These are phyloP conservation scores for Euwallacea similis DNA, from an alignment of 1,140 invertebrate genomes.

Conservation along the genomic window DNA sequence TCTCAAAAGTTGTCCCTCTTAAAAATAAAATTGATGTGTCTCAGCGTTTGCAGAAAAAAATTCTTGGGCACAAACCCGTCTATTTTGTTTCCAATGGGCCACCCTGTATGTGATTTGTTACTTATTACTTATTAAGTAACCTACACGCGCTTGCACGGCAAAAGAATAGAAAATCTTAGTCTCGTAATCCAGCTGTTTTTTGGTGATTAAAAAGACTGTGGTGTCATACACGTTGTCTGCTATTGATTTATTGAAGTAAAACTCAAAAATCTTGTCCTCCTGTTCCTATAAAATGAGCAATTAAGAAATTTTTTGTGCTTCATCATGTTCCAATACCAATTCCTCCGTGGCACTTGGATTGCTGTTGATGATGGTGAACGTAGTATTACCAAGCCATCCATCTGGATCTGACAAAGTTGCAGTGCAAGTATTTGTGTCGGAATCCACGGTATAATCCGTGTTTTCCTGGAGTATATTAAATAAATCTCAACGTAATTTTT, in stretches of 20 bases:
- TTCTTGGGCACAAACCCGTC: too few relatives aligned
- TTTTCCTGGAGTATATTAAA: constrained; percentile 29
- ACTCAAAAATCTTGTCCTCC: constrained; percentile 27
- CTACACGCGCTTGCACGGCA: constrained; percentile 39
- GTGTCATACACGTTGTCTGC: constrained; percentile 2
- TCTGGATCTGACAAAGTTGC: constrained; percentile 34
- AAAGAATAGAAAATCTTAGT: constrained; percentile 33
- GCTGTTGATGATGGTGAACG: constrained; percentile 26
- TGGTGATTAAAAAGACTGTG: constrained; percentile 19
- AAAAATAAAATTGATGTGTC: too few relatives aligned
- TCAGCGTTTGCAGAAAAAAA: too few relatives aligned
- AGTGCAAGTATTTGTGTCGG: constrained; percentile 13
- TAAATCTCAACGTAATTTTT: background rate
- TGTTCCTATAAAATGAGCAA: constrained; percentile 11
- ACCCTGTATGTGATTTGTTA: background rate
- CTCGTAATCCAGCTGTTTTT: constrained; percentile 32
- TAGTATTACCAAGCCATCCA: constrained; percentile 32
- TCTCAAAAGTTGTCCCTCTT: too few relatives aligned
- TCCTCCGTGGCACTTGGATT: constrained; percentile 5
- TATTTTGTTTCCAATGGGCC: too few relatives aligned
- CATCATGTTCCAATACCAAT: too few relatives aligned
- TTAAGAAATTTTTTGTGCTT: background rate
- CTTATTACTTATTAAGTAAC: constrained; percentile 6
- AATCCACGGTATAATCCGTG: constrained; percentile 7
- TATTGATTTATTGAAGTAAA: constrained; percentile 15